Base-by-base conservation (phyloP, 2,113 vertebrate genomes). In the Mellivora capensis region DNA sequence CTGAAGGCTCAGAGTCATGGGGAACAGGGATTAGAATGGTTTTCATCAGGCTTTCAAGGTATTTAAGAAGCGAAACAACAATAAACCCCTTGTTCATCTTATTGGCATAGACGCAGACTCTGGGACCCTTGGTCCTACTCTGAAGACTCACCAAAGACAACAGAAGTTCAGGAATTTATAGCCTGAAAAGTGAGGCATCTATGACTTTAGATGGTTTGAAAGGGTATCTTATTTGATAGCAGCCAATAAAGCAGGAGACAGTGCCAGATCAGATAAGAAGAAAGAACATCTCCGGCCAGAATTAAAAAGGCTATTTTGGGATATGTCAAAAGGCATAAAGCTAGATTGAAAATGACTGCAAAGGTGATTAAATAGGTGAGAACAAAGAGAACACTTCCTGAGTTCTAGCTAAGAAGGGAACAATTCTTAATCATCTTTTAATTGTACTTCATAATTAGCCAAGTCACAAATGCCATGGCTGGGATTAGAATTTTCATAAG, bases 321-420 rank as follows among this genome's bases (percentile, higher is more conserved):
- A 98, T 97, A 92, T 96, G 97, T 94, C 95, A 86, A 96, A 95
- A 79, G 77, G 76, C 96, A 59, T 59, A 94, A 87, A 97, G 17
- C 92, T 92, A 97, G 97, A 98, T 97, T 97, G 96, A 92, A 98
- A 98, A 95, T 93, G 97, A 98, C 96, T 97, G 97, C 21, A 88
- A 98, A 98, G 96, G 97, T 93, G 91, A 90, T 93, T 98, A 94
- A 96, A 94, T 15, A 89, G 93, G 88, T 81, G 67, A 94, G 96
- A 98, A 97, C 87, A 97, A 97, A 97, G 91, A 71, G 72, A 95
- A 94, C 80, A 92, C 59, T 96, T 96, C 96, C 97, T 69, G 52
- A 52, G 57, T 80, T 95, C 95, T 86, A 80, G 80, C 96, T 91
- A 39, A 4, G 81, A 90, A 81, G 87, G 74, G 80, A 87, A 87